phyloP scores from a whole-genome alignment of 2,888 invertebrate species.

The Phengaris alcon region DNA sequence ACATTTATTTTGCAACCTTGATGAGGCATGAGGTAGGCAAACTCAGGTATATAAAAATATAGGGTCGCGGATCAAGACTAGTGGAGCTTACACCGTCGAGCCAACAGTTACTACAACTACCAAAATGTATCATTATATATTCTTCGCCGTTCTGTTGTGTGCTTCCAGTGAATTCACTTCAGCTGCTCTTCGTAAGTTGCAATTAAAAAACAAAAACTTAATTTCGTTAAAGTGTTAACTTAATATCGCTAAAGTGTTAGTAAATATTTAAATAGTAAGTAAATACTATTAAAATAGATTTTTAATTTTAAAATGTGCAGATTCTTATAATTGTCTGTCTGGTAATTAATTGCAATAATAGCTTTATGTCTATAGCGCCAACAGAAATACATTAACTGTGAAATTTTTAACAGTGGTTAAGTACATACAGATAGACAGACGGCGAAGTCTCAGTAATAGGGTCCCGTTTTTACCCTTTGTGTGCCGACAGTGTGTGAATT shows the following conservation, averaged over 20 bases:
- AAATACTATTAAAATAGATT: neutral
- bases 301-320: neutral
- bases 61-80: slow-evolving; percentile 1
- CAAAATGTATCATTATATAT: slow-evolving; percentile 4
- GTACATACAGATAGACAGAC: too few relatives aligned
- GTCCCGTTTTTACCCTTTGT: too few relatives aligned
- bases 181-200: slow-evolving; percentile 9
- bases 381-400: too few relatives aligned
- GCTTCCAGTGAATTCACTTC: slow-evolving; percentile 4
- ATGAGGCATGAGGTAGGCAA: slow-evolving; percentile 13
- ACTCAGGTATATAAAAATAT: slow-evolving; percentile 25
- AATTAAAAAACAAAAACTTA: too few relatives aligned
- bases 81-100: slow-evolving; percentile 11
- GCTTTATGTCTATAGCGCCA: too few relatives aligned
- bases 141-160: slow-evolving; percentile 4
- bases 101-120: neutral
- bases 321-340: neutral
- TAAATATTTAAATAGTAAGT: neutral
- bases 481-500: too few relatives aligned
- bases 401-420: too few relatives aligned
- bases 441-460: too few relatives aligned
- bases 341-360: neutral
- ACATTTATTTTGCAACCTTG: slow-evolving; percentile 23
- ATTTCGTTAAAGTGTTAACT: too few relatives aligned
- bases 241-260: too few relatives aligned